Conservation (phyloP, 2,113 vertebrate genomes). For the Dicaeum eximium region DNA sequence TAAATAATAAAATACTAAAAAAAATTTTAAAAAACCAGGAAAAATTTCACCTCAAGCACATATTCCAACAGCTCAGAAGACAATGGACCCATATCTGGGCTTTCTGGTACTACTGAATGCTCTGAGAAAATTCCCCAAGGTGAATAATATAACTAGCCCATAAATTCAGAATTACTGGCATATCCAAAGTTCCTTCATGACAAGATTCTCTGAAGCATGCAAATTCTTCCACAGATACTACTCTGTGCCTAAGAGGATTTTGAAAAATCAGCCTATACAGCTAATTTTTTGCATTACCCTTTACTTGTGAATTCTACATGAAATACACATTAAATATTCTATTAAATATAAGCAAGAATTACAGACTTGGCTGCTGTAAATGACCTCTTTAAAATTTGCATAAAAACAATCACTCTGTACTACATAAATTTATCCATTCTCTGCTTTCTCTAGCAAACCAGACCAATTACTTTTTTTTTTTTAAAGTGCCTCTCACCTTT, state of each 20-base stretch:
- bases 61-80: neutral
- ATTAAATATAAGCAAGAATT: neutral
- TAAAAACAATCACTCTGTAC: neutral
- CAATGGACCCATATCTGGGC: neutral
- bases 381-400: neutral
- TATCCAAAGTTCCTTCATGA: neutral
- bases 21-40: neutral
- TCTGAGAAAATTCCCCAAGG: neutral
- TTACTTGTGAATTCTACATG: neutral
- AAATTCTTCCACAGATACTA: neutral
- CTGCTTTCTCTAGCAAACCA: neutral
- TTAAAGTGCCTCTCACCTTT: neutral
- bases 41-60: neutral
- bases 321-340: neutral
- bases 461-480: neutral
- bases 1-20: neutral
- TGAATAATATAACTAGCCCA: neutral
- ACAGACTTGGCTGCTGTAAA: neutral
- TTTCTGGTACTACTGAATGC: neutral
- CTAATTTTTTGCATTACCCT: neutral
- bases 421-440: neutral
- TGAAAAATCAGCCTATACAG: neutral
- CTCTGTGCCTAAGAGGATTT: neutral
- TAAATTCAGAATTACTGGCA: neutral
- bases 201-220: neutral